phyloP scores from a whole-genome alignment of 2,113 vertebrate species.

The Eolophus roseicapilla region DNA sequence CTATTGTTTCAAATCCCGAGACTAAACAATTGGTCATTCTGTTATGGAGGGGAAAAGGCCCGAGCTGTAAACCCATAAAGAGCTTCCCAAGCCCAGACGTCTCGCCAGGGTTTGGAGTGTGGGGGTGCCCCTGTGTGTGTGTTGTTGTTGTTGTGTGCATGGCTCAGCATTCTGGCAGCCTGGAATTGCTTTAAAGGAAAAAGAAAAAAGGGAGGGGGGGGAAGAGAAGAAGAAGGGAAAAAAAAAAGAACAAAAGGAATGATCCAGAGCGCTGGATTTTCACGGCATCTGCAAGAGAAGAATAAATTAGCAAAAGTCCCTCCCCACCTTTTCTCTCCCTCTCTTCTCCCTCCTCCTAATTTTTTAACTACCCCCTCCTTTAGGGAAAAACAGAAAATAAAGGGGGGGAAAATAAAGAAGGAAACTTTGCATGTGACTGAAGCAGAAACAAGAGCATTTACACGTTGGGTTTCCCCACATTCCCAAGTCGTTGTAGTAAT shows the following conservation, averaged over 20 bases:
- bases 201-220: not conserved
- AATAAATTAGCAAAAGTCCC: slow-evolving; percentile 48
- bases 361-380: not conserved
- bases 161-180: slow-evolving; percentile 67
- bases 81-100: slow-evolving; percentile 76
- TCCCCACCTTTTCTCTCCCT: not conserved
- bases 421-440: not conserved
- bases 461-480: slow-evolving; percentile 28
- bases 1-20: slow-evolving; percentile 68
- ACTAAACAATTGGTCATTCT: slow-evolving; percentile 75
- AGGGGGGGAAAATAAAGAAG: too few species aligned
- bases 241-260: slow-evolving; percentile 76
- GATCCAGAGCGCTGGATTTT: slow-evolving; percentile 60
- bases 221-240: not conserved
- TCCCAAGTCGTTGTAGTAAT: slow-evolving; percentile 65
- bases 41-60: slow-evolving; percentile 47
- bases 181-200: slow-evolving; percentile 50
- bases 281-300: slow-evolving; percentile 65
- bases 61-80: slow-evolving; percentile 74
- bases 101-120: slow-evolving; percentile 71
- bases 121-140: not conserved
- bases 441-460: not conserved
- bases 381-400: accelerated
- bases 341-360: not conserved
- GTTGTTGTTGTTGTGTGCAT: slow-evolving; percentile 49